Evolutionary conservation across 2,797 vertebrate genomes (phyloP).

Genomic region (Periparus ater): DNA sequence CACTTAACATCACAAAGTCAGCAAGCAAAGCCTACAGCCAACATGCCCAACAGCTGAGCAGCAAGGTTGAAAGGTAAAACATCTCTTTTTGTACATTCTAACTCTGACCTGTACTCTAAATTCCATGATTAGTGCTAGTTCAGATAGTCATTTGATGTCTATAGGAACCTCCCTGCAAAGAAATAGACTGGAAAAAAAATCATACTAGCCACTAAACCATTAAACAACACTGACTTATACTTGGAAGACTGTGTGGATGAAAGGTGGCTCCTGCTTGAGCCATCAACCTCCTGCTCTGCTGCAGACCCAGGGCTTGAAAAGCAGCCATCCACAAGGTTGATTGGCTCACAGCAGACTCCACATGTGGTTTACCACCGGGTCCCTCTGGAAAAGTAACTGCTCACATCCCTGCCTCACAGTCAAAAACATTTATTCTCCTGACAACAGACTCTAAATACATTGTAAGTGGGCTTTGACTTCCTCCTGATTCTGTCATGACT

Average conservation of each 20-base stretch:
- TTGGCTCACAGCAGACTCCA: neutral
- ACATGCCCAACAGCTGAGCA: neutral
- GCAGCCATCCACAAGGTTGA: neutral
- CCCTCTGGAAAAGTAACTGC: neutral
- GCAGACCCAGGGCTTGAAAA: neutral
- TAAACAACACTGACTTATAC: neutral
- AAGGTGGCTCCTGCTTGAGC: neutral
- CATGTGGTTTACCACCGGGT: rapidly evolving
- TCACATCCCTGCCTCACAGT: neutral
- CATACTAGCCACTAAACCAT: neutral
- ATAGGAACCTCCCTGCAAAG: neutral
- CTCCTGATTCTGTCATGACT: neutral
- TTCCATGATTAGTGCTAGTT: neutral
- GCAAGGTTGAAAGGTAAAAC: neutral
- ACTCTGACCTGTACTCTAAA: neutral
- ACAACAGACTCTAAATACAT: neutral
- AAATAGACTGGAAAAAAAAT: neutral
- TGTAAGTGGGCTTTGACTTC: neutral
- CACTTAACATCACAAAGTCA: neutral
- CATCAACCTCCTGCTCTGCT: neutral
- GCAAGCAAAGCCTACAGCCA: neutral
- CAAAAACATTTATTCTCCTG: neutral
- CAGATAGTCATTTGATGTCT: neutral
- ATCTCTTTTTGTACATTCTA: neutral
- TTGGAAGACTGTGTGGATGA: neutral